Conservation (phyloP, 2,113 vertebrate species). For the Cyanistes caeruleus region DNA sequence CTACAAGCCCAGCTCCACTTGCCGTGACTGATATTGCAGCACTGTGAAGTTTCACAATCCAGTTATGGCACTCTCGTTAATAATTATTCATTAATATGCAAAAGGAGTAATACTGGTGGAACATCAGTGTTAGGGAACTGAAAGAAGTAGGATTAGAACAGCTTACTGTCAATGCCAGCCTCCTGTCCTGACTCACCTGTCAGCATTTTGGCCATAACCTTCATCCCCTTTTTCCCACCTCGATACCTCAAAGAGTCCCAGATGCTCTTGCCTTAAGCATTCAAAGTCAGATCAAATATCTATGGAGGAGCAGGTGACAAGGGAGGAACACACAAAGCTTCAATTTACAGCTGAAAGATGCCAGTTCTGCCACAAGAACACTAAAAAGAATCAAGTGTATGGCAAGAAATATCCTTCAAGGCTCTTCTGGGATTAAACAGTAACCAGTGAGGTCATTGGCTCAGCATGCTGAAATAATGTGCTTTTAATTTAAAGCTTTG, state of each 20-base stretch:
- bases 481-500: neutral
- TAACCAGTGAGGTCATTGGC: neutral
- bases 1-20: neutral
- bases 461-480: neutral
- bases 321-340: neutral
- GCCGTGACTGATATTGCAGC: neutral
- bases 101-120: neutral
- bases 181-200: neutral
- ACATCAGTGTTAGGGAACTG: fast-evolving
- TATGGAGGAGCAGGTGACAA: neutral
- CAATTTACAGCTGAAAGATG: neutral
- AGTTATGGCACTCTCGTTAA: neutral
- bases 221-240: neutral
- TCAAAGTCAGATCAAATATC: neutral
- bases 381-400: neutral
- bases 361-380: neutral
- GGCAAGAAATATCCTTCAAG: neutral
- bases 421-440: neutral
- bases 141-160: neutral
- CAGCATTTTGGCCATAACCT: neutral
- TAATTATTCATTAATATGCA: neutral
- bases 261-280: neutral
- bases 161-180: neutral
- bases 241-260: neutral
- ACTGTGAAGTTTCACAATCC: neutral